These are phyloP conservation scores for Pao palembangensis DNA, from an alignment of 2,113 vertebrate species.

Conservation along the genomic window DNA sequence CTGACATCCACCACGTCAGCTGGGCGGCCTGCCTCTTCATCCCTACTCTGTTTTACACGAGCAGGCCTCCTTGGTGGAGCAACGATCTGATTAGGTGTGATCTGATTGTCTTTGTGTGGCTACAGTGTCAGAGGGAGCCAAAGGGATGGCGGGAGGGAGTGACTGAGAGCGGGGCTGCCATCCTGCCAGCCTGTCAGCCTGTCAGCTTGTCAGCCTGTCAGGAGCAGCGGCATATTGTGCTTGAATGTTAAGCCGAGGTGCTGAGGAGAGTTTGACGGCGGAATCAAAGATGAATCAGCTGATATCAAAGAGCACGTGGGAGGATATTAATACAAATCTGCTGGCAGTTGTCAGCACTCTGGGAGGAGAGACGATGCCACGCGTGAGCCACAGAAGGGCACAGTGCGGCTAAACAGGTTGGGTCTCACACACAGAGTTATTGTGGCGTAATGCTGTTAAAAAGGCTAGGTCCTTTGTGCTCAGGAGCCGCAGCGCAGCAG, in stretches of 20 bases:
- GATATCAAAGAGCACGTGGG: conserved; percentile 48
- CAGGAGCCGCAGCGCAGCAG: conserved; percentile 20
- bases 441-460: conserved; percentile 43
- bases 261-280: conserved; percentile 10
- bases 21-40: conserved; percentile 38
- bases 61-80: conserved; percentile 49
- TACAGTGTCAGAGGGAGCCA: conserved; percentile 42
- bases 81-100: conserved; percentile 59
- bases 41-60: conserved; percentile 38
- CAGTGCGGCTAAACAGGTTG: conserved; percentile 26
- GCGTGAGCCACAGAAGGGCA: conserved; percentile 13
- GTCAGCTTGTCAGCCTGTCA: conserved; percentile 58
- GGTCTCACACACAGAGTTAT: conserved; percentile 57
- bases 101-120: conserved; percentile 65
- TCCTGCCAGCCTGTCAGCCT: conserved; percentile 56
- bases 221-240: conserved; percentile 23
- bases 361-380: conserved; percentile 18
- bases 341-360: conserved; percentile 47
- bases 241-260: conserved; percentile 25
- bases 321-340: conserved; percentile 59
- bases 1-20: too few relatives aligned
- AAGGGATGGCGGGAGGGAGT: conserved; percentile 22
- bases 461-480: conserved; percentile 37
- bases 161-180: conserved; percentile 48
- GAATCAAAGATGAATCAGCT: conserved; percentile 48